Percentiles rank a stretch among this genome's conserved stretches.
These are phyloP conservation scores for Lepidothrix coronata DNA, from an alignment of 2,113 vertebrate genomes.

Conservation along the genomic window DNA sequence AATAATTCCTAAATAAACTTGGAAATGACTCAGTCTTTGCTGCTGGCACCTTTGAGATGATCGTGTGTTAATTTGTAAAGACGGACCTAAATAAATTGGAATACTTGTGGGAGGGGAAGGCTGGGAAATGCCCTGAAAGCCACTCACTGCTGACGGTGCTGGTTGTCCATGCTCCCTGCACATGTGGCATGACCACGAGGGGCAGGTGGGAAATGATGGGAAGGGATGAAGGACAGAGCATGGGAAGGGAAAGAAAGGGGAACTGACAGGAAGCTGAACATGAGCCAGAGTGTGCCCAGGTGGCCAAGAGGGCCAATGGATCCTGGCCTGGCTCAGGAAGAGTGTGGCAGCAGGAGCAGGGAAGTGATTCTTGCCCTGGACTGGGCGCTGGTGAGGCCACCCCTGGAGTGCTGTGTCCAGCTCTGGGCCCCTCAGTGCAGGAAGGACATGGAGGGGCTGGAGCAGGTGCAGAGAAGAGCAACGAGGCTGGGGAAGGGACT, in stretches of 20 bases:
- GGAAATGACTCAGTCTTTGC: background rate
- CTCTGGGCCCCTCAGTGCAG: too few species aligned
- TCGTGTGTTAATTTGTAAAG: background rate
- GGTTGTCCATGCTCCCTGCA: background rate
- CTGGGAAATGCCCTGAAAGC: background rate
- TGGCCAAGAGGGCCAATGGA: too few species aligned
- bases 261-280: too few species aligned
- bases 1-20: background rate
- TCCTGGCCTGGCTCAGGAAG: too few species aligned
- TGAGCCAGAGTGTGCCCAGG: too few species aligned
- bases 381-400: too few species aligned
- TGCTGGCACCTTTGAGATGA: background rate
- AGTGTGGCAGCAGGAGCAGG: too few species aligned
- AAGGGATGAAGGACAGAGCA: background rate
- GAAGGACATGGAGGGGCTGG: too few species aligned
- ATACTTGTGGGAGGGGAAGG: background rate
- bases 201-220: background rate
- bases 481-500: too few species aligned
- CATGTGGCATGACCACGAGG: accelerated
- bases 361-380: too few species aligned
- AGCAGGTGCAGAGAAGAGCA: too few species aligned
- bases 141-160: background rate
- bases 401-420: too few species aligned
- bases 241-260: background rate
- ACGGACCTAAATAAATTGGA: background rate